phyloP scores from a whole-genome alignment of 2,113 vertebrate genomes.

The Ovibos moschatus region DNA sequence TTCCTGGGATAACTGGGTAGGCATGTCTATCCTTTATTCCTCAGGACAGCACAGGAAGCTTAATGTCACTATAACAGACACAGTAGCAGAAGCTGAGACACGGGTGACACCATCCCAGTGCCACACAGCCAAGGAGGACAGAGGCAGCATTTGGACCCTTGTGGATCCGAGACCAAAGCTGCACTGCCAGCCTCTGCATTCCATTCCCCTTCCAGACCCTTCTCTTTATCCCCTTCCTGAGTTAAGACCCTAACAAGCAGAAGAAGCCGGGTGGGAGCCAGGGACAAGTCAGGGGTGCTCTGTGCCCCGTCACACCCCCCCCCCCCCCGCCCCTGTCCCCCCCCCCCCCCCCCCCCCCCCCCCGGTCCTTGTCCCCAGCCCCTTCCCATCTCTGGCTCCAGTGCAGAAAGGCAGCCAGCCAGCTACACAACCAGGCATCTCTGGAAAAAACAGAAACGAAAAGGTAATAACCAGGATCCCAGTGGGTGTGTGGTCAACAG shows the following conservation, averaged over 20 bases:
- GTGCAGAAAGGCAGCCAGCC: not conserved
- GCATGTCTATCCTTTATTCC: not conserved
- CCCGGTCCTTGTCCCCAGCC: not conserved
- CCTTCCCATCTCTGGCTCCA: not conserved
- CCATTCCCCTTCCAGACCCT: not conserved
- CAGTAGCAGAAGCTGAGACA: not conserved
- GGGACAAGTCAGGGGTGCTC: not conserved
- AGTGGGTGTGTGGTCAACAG: conserved; percentile 58
- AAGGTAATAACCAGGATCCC: not conserved
- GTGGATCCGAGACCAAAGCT: not conserved
- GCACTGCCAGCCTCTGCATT: not conserved
- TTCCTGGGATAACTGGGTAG: not conserved
- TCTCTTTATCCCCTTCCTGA: not conserved
- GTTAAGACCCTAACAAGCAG: not conserved
- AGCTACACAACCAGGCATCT: not conserved
- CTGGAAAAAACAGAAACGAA: conserved; percentile 40
- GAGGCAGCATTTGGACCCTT: not conserved
- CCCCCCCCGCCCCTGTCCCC: fast-evolving
- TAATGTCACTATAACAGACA: not conserved
- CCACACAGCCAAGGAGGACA: not conserved
- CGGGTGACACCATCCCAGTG: fast-evolving
- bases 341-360: too few species aligned
- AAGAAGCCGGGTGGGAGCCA: not conserved
- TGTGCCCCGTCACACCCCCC: not conserved
- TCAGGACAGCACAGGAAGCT: not conserved